Evolutionary conservation across 2,888 invertebrate genomes (phyloP), one percentile per base, ranked within the genome.

Genomic region (Scrobipalpa atriplicella): DNA sequence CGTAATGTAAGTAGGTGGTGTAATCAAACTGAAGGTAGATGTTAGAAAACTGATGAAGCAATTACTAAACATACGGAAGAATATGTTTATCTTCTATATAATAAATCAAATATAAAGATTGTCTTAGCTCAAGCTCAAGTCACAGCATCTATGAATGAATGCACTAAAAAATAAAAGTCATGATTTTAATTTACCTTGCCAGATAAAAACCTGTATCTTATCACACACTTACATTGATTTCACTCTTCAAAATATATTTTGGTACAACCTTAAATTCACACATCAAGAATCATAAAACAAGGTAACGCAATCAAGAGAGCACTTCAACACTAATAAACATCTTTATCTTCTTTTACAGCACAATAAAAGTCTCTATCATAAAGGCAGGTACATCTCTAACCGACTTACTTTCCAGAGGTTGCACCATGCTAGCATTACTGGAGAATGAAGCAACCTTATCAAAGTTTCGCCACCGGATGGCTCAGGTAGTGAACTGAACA

Each of bases 391-490:
- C 62, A 29, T 64, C 29, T 60, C 51, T 51, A 47, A 41, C 69
- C 61, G 62, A 69, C 70, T 71, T 71, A 69, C 70, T 71, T 71
- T 72, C 68, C 64, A 68, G 66, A 65, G 68, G 68, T 78, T 78
- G 73, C 78, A 69, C 62, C 72, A 74, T 71, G 68, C 72, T 73
- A 69, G 68, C 72, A 73, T 73, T 75, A 72, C 75, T 78, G 71
- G 66, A 68, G 73, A 76, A 77, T 85, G 79, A 72, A 72, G 81
- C 79, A 80, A 83, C 73, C 72, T 74, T 84, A 84, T 84, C 85
- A 77, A 70, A 70, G 78, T 81, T 81, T 81, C 81, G 77, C 78
- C 77, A 80, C 75, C 82, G 84, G 80, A 84, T 78, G 80, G 71
- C 63, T 73, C 75, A 78, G 78, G 79, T 75, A 78, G 67, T 58